phyloP scores from a whole-genome alignment of 2,113 vertebrate species.

The Oxyura jamaicensis region DNA sequence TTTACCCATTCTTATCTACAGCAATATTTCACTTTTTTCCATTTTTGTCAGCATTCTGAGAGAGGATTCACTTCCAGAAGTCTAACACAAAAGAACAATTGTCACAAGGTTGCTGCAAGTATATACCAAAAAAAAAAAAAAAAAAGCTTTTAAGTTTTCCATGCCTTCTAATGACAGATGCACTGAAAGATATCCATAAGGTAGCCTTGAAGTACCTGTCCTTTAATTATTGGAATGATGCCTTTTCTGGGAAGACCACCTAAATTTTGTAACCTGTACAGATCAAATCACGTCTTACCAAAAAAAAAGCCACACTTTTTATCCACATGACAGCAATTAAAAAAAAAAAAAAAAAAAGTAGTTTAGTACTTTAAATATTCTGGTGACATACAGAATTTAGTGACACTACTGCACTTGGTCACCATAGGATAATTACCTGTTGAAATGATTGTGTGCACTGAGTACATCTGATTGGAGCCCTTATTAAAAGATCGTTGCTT shows the following conservation, averaged over 20 bases:
- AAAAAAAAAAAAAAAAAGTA: background rate
- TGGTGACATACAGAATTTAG: background rate
- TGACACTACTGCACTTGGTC: background rate
- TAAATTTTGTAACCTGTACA: background rate
- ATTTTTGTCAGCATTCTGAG: slow-evolving; percentile 12
- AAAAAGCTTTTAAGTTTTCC: background rate
- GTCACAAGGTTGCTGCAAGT: background rate
- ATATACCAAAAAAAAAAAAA: background rate
- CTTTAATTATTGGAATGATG: background rate
- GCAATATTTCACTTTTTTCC: slow-evolving; percentile 37
- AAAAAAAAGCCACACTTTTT: background rate
- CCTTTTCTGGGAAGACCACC: background rate
- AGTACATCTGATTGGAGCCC: background rate
- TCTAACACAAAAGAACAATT: background rate
- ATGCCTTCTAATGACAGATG: background rate
- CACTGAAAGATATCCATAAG: background rate
- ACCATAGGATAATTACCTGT: background rate
- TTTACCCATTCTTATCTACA: slow-evolving; percentile 34
- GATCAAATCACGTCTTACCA: background rate
- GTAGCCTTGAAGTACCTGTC: background rate
- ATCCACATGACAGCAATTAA: background rate
- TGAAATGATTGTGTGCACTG: background rate
- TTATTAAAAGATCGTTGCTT: background rate
- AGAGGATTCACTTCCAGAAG: slow-evolving; percentile 5
- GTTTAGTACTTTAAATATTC: background rate